phyloP scores from a whole-genome alignment of 1,140 invertebrate genomes.

The Campoletis sonorensis region DNA sequence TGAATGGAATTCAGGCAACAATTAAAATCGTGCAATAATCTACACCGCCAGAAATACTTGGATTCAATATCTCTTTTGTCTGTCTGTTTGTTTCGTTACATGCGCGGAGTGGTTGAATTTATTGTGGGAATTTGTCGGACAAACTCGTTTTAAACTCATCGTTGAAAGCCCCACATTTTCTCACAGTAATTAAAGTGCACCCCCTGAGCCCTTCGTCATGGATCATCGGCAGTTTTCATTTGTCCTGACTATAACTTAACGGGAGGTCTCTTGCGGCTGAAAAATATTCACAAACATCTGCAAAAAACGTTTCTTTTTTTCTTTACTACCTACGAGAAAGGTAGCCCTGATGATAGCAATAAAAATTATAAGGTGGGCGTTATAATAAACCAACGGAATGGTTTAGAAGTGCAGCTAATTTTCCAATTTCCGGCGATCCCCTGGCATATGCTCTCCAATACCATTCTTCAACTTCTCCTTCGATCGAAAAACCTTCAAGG shows the following conservation, averaged over 20 bases:
- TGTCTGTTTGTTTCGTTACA: slow-evolving; percentile 25
- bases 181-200: slow-evolving; percentile 48
- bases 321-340: not conserved
- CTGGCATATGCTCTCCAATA: not conserved
- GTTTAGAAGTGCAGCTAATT: slow-evolving; percentile 3
- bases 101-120: not conserved
- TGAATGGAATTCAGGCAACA: not conserved
- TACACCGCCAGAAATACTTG: not conserved
- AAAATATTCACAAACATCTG: not conserved
- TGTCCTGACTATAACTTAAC: not conserved
- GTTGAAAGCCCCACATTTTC: slow-evolving; percentile 27
- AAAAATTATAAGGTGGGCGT: not conserved
- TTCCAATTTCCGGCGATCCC: slow-evolving; percentile 12
- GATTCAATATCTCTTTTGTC: not conserved
- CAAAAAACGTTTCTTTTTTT: not conserved
- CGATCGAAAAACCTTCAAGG: not conserved
- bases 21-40: slow-evolving; percentile 22
- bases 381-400: not conserved
- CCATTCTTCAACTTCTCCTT: not conserved
- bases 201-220: slow-evolving; percentile 3
- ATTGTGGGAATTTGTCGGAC: slow-evolving; percentile 42
- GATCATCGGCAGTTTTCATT: slow-evolving; percentile 11
- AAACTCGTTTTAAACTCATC: not conserved
- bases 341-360: not conserved
- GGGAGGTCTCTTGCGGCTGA: not conserved